A percentile compares a stretch with the other conserved stretches of the same genome.
These are phyloP conservation scores for Microvelia longipes DNA, from an alignment of 1,140 invertebrate genomes.

Conservation along the genomic window DNA sequence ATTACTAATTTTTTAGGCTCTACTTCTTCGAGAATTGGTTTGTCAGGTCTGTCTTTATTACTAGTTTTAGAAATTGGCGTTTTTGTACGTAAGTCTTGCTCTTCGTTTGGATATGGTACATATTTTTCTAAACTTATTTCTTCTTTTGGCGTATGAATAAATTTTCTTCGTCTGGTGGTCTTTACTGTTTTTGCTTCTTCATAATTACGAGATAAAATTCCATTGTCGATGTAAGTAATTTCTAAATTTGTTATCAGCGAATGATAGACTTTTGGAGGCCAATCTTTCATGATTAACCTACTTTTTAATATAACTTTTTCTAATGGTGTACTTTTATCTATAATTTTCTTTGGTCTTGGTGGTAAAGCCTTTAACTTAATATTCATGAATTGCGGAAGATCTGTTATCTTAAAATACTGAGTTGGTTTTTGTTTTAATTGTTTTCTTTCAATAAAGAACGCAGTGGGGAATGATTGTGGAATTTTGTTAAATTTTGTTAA, in stretches of 20 bases:
- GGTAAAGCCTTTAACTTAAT: slow-evolving; percentile 46
- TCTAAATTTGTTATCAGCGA: slow-evolving; percentile 21
- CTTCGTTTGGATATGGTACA: not conserved
- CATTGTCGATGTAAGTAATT: slow-evolving; percentile 34
- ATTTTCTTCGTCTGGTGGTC: slow-evolving; percentile 38
- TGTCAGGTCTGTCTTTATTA: slow-evolving; percentile 15
- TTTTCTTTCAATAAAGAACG: slow-evolving; percentile 26
- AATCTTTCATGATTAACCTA: slow-evolving; percentile 36
- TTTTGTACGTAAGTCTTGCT: too few relatives aligned
- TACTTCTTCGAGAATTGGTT: slow-evolving; percentile 7
- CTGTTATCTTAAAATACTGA: slow-evolving; percentile 24
- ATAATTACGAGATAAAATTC: slow-evolving; percentile 48
- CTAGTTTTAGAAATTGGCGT: too few relatives aligned
- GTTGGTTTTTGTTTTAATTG: slow-evolving; percentile 32
- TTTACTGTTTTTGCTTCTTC: slow-evolving; percentile 45
- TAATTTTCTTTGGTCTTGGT: slow-evolving; percentile 33
- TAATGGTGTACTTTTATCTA: slow-evolving; percentile 32
- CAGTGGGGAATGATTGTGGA: not conserved
- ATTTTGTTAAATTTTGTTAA: slow-evolving; percentile 2
- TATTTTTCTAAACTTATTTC: not conserved
- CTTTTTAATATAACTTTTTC: slow-evolving; percentile 50
- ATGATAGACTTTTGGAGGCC: slow-evolving; percentile 29
- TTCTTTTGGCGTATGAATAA: not conserved
- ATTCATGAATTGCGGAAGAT: slow-evolving; percentile 34
- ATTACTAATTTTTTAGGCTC: slow-evolving; percentile 16